These are phyloP conservation scores for Lithosia quadra DNA, from an alignment of 2,888 invertebrate genomes.

Conservation along the genomic window DNA sequence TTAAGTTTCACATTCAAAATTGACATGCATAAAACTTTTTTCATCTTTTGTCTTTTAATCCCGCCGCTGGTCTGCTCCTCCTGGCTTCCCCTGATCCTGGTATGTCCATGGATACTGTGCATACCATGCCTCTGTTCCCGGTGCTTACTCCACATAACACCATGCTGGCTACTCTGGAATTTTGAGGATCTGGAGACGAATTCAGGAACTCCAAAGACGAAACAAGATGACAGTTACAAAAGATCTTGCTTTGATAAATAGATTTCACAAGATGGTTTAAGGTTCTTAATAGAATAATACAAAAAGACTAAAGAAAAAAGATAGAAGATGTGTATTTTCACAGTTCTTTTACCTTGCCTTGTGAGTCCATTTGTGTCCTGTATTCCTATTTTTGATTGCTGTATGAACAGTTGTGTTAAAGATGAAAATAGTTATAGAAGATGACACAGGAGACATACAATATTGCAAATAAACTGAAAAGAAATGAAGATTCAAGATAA, in stretches of 20 bases:
- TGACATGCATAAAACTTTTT: background rate
- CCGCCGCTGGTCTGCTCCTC: background rate
- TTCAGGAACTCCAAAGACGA: background rate
- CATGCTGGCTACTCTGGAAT: conserved; percentile 2
- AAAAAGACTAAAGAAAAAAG: background rate
- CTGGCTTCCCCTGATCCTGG: background rate
- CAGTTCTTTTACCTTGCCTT: background rate
- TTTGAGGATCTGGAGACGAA: background rate
- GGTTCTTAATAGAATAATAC: background rate
- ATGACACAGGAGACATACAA: no score
- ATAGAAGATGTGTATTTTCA: conserved; percentile 11
- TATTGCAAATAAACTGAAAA: no score
- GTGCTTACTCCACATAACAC: background rate
- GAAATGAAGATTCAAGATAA: no score
- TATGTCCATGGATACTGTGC: background rate
- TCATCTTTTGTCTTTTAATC: background rate
- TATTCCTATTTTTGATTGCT: conserved; percentile 6
- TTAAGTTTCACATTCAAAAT: conserved; percentile 6
- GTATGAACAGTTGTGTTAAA: background rate
- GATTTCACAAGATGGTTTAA: background rate
- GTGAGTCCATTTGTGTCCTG: conserved; percentile 13
- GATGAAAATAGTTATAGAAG: background rate
- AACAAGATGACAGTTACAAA: background rate
- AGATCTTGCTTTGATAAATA: background rate
- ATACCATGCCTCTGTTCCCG: conserved; percentile 1